Conservation (phyloP, 1,140 invertebrate genomes). For the Dysdera silvatica region DNA sequence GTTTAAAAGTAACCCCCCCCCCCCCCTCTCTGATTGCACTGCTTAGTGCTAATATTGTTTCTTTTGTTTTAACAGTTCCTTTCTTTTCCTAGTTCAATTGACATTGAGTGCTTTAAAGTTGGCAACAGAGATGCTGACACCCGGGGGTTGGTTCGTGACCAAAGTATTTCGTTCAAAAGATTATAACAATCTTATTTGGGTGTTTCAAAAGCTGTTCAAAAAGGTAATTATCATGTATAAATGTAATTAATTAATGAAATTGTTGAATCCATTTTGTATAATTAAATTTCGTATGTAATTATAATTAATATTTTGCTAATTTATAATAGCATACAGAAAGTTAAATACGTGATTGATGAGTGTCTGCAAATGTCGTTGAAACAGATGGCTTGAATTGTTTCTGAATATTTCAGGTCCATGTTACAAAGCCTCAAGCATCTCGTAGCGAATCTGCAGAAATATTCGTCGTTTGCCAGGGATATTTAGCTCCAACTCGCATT, state of each 20-base stretch:
- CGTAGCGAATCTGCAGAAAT: conserved; percentile 98
- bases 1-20: too few species aligned
- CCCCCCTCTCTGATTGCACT: too few species aligned
- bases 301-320: too few species aligned
- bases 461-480: conserved; percentile 95
- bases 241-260: too few species aligned
- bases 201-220: conserved; percentile 92
- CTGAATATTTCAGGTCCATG: conserved; percentile 57
- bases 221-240: conserved; percentile 40
- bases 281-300: too few species aligned
- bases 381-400: too few species aligned
- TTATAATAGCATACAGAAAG: too few species aligned
- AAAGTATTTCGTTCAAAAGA: conserved; percentile 99
- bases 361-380: too few species aligned
- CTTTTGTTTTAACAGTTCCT: conserved; percentile 13
- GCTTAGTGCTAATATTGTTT: too few species aligned
- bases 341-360: too few species aligned
- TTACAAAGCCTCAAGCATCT: conserved; percentile 97
- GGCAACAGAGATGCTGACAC: conserved; percentile 77
- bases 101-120: conserved; percentile 88
- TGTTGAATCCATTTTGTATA: too few species aligned
- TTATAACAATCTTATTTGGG: conserved; percentile 89
- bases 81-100: conserved; percentile 54
- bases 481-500: conserved; percentile 84
- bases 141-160: conserved; percentile 95